Percentiles rank a stretch among this genome's conserved stretches.
Conservation (phyloP, 2,888 invertebrate genomes). For the Acanthosepion esculentum region DNA sequence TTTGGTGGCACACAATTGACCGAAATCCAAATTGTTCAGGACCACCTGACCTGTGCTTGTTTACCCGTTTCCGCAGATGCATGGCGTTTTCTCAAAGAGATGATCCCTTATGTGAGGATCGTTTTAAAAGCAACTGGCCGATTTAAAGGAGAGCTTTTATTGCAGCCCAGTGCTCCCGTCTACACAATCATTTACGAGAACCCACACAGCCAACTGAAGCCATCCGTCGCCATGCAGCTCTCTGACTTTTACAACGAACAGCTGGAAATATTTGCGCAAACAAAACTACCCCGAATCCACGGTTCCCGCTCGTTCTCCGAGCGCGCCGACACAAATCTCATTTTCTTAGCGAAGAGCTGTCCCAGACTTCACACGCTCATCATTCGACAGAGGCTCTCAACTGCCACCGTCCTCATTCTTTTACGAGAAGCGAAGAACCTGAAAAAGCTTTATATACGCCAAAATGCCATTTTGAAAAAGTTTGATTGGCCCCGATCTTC, state of each 20-base stretch:
- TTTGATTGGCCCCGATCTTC: slow-evolving; percentile 81
- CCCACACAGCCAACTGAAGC: slow-evolving; percentile 79
- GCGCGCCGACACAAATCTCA: slow-evolving; percentile 82
- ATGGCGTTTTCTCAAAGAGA: slow-evolving; percentile 78
- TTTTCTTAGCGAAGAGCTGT: slow-evolving; percentile 82
- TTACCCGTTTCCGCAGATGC: slow-evolving; percentile 69
- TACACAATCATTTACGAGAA: slow-evolving; percentile 81
- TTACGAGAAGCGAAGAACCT: slow-evolving; percentile 81
- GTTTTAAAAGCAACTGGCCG: slow-evolving; percentile 82
- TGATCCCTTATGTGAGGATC: slow-evolving; percentile 81
- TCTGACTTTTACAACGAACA: slow-evolving; percentile 79
- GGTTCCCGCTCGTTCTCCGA: slow-evolving; percentile 82
- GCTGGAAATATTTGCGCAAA: slow-evolving; percentile 81
- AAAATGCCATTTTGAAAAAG: slow-evolving; percentile 82
- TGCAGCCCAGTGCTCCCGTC: slow-evolving; percentile 84
- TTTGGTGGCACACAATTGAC: slow-evolving; percentile 80
- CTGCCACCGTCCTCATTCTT: slow-evolving; percentile 83
- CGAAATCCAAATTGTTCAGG: slow-evolving; percentile 85
- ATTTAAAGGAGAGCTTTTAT: slow-evolving; percentile 75
- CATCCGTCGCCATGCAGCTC: slow-evolving; percentile 78
- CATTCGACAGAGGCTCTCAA: slow-evolving; percentile 84
- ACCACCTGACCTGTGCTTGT: slow-evolving; percentile 75
- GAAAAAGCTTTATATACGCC: slow-evolving; percentile 80
- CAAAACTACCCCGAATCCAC: slow-evolving; percentile 81
- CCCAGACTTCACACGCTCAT: slow-evolving; percentile 82